These are phyloP conservation scores for Balanococcus diminutus DNA, from an alignment of 2,888 invertebrate species.

Conservation along the genomic window DNA sequence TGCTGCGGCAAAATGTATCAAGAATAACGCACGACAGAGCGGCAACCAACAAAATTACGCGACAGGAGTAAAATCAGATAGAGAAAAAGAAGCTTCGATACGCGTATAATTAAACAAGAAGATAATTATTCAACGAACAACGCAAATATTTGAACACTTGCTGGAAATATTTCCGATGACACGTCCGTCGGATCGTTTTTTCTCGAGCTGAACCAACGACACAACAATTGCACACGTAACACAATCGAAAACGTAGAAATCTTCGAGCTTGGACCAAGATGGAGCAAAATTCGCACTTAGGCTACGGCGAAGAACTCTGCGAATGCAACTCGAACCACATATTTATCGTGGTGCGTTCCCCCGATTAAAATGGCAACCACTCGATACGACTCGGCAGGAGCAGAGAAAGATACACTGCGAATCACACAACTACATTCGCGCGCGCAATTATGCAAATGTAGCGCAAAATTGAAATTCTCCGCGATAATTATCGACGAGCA, in stretches of 20 bases:
- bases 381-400: neutral
- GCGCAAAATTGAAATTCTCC: neutral
- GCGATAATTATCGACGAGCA: neutral
- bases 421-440: neutral
- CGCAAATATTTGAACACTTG: neutral
- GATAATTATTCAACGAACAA: slow-evolving; percentile 8
- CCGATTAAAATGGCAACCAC: neutral
- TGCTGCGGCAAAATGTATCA: neutral
- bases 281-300: neutral
- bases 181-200: neutral
- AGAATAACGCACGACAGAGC: neutral
- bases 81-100: neutral
- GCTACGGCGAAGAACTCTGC: neutral
- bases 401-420: neutral
- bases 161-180: neutral
- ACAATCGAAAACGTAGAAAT: too few species aligned
- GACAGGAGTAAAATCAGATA: neutral
- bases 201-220: neutral
- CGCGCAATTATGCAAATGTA: neutral
- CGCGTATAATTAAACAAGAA: neutral
- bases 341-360: neutral
- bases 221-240: neutral
- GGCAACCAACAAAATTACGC: neutral
- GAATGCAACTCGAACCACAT: neutral
- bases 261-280: neutral